Evolutionary conservation across 2,797 vertebrate species (phyloP), one percentile per base, ranked within the genome.

Genomic region (Amblyopsis hoosieri): DNA sequence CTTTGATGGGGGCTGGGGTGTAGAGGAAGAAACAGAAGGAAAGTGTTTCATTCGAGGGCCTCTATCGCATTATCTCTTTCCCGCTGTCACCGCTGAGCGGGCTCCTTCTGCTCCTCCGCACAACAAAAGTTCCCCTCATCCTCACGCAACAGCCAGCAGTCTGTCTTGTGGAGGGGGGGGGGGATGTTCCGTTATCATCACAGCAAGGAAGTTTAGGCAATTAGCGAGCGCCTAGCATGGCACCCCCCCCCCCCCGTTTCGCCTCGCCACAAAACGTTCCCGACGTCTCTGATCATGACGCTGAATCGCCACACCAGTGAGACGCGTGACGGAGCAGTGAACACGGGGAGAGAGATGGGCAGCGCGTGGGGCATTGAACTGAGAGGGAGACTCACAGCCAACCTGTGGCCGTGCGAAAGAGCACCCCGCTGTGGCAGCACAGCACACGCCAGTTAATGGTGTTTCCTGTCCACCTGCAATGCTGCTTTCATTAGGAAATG

Each of bases 261-360:
- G 95, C 92, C 86, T 76, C 79, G 91, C 91, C 33, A 37, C 6
- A 37, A 37, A 97, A 96, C 94, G 94, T 23, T 23, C 95, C 96
- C 96, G 90, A 92, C 93, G 92, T 91, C 93, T 94, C 91, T 95
- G 95, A 95, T 95, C 93, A 95, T 93, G 90, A 66, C 5, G 33
- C 33, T 37, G 33, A 37, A 7, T 37, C 1, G 90, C 79, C 72
- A n/a, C 54, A 57, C 57, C 59, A 1, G 55, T 19, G 31, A 2
- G 52, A 54, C 23, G 54, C 3, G 62, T 65, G 62, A 33, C 6
- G 6, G 6, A 37, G 33, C 33, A 37, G 33, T 59, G 45, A 29
- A 13, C 2, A 3, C 2, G 48, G 60, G 1, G 89, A 89, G 90
- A 87, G 89, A 88, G 92, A 80, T 91, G 72, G 89, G 45, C 82